phyloP scores from a whole-genome alignment of 2,797 vertebrate genomes.

The Neostethus bicornis region DNA sequence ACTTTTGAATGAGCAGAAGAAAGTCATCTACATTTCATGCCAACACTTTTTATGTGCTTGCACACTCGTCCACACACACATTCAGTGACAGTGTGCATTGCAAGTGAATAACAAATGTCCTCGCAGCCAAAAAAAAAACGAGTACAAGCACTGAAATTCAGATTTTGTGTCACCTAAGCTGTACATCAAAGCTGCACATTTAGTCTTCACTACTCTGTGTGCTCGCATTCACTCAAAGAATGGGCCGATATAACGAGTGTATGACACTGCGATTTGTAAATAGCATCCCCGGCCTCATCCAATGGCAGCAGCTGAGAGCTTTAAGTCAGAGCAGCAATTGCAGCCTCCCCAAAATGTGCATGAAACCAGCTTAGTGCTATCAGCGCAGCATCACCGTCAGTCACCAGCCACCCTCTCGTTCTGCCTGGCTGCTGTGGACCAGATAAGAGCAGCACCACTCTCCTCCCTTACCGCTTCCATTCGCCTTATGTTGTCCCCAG shows the following conservation, averaged over 20 bases:
- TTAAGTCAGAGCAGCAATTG: slow-evolving; percentile 68
- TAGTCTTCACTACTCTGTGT: slow-evolving; percentile 40
- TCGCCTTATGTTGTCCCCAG: slow-evolving; percentile 57
- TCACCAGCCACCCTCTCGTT: slow-evolving; percentile 76
- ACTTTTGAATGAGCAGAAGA: slow-evolving; percentile 51
- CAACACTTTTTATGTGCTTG: slow-evolving; percentile 31
- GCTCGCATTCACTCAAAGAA: slow-evolving; percentile 54
- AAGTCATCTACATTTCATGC: slow-evolving; percentile 57
- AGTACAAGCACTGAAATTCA: slow-evolving; percentile 57
- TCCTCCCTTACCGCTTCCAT: slow-evolving; percentile 53
- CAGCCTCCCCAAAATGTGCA: slow-evolving; percentile 75
- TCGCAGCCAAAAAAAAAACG: slow-evolving; percentile 57
- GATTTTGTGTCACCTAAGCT: slow-evolving; percentile 66
- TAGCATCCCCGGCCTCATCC: slow-evolving; percentile 59
- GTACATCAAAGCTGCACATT: slow-evolving; percentile 65
- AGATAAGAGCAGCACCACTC: slow-evolving; percentile 75
- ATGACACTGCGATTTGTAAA: slow-evolving; percentile 72
- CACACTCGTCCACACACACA: slow-evolving; percentile 31
- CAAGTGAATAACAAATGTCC: slow-evolving; percentile 59
- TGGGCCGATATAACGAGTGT: slow-evolving; percentile 53
- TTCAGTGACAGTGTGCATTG: slow-evolving; percentile 39
- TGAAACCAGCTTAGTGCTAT: slow-evolving; percentile 78
- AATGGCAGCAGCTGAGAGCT: slow-evolving; percentile 59
- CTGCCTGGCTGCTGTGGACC: slow-evolving; percentile 72
- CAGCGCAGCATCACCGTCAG: slow-evolving; percentile 75